A percentile compares a stretch with the other conserved stretches of the same genome.
phyloP scores from a whole-genome alignment of 92 coral and sea anemone species.

The Actinostola sp. region DNA sequence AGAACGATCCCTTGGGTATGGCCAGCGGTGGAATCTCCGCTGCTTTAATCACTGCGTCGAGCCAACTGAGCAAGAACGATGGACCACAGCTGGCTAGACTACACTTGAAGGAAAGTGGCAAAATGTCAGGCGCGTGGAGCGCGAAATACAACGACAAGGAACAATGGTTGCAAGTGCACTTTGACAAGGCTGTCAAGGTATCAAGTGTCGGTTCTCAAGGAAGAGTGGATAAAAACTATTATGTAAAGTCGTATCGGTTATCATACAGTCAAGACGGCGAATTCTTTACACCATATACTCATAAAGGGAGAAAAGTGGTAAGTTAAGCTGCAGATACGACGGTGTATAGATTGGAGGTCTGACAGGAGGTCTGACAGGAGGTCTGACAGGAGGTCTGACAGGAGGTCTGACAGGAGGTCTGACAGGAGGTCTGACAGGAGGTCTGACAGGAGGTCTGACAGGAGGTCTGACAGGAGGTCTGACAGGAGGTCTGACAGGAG shows the following conservation, averaged over 20 bases:
- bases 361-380: no score
- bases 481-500: no score
- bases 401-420: no score
- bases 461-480: no score
- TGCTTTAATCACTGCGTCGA: conserved; percentile 56
- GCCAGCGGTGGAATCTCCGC: conserved; percentile 47
- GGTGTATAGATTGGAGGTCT: no score
- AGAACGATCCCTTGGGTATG: conserved; percentile 54
- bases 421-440: no score
- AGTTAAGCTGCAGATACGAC: background rate
- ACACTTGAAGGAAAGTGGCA: conserved; percentile 30
- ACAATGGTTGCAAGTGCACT: conserved; percentile 73
- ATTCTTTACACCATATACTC: conserved; percentile 26
- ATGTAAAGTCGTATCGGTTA: conserved; percentile 39
- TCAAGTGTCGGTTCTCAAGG: conserved; percentile 31
- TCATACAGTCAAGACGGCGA: conserved; percentile 51
- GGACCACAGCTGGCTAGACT: conserved; percentile 79
- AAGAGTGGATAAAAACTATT: conserved; percentile 11
- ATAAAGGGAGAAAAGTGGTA: conserved; percentile 34
- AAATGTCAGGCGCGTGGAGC: conserved; percentile 67
- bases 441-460: no score
- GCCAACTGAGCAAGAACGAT: conserved; percentile 64
- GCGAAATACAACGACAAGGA: conserved; percentile 68
- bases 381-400: no score
- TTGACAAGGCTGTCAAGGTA: conserved; percentile 42